A percentile compares a stretch with the other conserved stretches of the same genome.
phyloP scores from a whole-genome alignment of 1,140 invertebrate genomes.

The Pissodes strobi region DNA sequence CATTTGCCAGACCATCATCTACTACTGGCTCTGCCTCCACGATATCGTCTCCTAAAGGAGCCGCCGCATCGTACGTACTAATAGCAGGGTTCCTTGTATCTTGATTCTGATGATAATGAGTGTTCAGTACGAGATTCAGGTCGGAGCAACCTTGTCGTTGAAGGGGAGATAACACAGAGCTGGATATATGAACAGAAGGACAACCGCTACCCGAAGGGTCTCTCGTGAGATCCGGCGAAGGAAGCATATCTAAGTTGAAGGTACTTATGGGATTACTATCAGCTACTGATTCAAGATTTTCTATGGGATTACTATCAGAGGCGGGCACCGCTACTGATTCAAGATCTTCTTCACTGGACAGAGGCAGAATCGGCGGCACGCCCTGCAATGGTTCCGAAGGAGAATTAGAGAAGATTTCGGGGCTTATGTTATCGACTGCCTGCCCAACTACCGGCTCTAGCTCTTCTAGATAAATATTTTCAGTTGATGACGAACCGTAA shows the following conservation, averaged over 20 bases:
- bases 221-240: conserved; percentile 22
- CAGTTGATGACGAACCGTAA: neutral
- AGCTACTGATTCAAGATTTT: neutral
- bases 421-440: conserved; percentile 2
- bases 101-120: conserved; percentile 49
- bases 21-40: conserved; percentile 22
- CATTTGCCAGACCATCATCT: conserved; percentile 17
- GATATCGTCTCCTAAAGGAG: conserved; percentile 14
- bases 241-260: conserved; percentile 46
- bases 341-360: neutral
- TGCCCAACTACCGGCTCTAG: too few species aligned
- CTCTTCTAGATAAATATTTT: conserved; percentile 15
- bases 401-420: conserved; percentile 43
- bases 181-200: conserved; percentile 48
- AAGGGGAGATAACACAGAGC: conserved; percentile 40
- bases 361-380: conserved; percentile 24
- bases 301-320: neutral
- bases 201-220: conserved; percentile 34
- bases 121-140: conserved; percentile 53
- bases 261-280: conserved; percentile 37
- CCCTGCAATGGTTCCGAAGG: conserved; percentile 41
- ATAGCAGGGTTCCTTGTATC: conserved; percentile 30
- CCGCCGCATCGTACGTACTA: conserved; percentile 39
- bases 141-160: conserved; percentile 50
- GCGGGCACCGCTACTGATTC: conserved; percentile 18